phyloP scores from a whole-genome alignment of 2,888 invertebrate species.

The Papilio protenor region DNA sequence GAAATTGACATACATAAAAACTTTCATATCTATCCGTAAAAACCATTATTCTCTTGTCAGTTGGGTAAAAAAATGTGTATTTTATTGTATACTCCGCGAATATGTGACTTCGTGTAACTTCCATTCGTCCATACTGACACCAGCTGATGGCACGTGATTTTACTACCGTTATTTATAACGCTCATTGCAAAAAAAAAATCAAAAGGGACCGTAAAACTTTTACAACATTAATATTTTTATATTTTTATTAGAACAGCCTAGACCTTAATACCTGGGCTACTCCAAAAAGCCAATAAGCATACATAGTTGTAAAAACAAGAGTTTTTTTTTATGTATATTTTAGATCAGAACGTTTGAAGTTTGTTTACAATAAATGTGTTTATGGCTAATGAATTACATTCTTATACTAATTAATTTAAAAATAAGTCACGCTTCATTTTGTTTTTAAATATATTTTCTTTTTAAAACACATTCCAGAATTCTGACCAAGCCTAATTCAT shows the following conservation, averaged over 20 bases:
- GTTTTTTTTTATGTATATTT: conserved; percentile 4
- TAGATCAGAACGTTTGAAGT: conserved; percentile 22
- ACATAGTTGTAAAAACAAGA: conserved; percentile 19
- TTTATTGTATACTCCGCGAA: not conserved
- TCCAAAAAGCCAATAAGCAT: not conserved
- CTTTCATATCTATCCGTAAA: no score
- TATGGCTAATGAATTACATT: conserved; percentile 18
- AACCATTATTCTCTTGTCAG: no score
- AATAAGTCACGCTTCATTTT: not conserved
- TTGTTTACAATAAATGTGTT: conserved; percentile 30
- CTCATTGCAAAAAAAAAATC: not conserved
- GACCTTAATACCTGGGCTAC: not conserved
- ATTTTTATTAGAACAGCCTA: not conserved
- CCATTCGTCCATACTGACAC: not conserved
- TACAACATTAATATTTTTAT: not conserved
- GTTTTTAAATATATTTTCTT: not conserved
- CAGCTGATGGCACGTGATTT: not conserved
- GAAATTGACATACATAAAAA: no score
- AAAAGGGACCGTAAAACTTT: not conserved
- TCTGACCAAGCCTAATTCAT: not conserved
- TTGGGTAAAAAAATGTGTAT: no score
- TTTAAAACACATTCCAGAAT: not conserved
- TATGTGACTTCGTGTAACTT: not conserved
- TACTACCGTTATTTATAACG: not conserved
- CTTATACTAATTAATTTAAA: not conserved